phyloP scores from a whole-genome alignment of 2,888 invertebrate genomes.

The Eupeodes latifasciatus region DNA sequence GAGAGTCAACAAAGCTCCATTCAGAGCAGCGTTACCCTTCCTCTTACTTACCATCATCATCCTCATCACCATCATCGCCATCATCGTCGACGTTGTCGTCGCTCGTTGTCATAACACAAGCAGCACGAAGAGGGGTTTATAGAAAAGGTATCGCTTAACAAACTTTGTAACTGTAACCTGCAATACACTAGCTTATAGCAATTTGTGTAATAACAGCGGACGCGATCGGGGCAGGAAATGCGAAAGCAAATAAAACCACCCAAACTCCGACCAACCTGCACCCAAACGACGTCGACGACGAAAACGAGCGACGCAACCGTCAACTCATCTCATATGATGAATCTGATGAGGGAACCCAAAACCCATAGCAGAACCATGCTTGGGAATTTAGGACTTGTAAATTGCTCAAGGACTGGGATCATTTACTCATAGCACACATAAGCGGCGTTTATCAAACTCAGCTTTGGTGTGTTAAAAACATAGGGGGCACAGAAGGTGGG shows the following conservation, averaged over 20 bases:
- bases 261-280: background rate
- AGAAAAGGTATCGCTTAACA: conserved; percentile 74
- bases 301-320: background rate
- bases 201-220: conserved; percentile 69
- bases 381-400: conserved; percentile 71
- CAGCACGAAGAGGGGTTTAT: conserved; percentile 35
- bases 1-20: conserved; percentile 44
- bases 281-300: too few relatives aligned
- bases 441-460: conserved; percentile 67
- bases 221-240: conserved; percentile 53
- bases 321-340: conserved; percentile 49
- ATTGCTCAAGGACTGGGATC: conserved; percentile 72
- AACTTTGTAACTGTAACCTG: conserved; percentile 68
- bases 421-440: conserved; percentile 70
- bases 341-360: conserved; percentile 36
- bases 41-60: conserved; percentile 31
- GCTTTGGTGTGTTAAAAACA: conserved; percentile 29
- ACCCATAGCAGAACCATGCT: conserved; percentile 21
- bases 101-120: conserved; percentile 51
- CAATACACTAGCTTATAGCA: conserved; percentile 67
- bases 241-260: conserved; percentile 61
- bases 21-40: conserved; percentile 5
- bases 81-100: conserved; percentile 23
- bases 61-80: conserved; percentile 36
- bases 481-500: conserved; percentile 23